A percentile compares a stretch with the other conserved stretches of the same genome.
Conservation (phyloP, 2,888 invertebrate genomes). For the Biston betularia region DNA sequence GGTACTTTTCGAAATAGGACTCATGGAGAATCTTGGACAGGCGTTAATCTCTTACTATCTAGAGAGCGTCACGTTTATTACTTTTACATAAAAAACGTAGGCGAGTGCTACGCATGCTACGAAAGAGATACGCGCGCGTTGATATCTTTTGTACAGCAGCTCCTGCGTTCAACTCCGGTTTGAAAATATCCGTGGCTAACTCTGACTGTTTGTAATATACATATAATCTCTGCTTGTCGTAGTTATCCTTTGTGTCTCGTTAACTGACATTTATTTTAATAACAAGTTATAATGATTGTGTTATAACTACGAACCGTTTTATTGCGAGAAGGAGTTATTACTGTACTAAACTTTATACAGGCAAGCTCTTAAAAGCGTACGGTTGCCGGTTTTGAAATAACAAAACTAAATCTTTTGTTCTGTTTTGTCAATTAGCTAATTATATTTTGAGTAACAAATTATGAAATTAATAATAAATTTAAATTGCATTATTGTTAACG, state of each 20-base stretch:
- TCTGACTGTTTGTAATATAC: constrained; percentile 35
- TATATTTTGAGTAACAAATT: constrained; percentile 23
- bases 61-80: not conserved
- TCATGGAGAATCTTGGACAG: not conserved
- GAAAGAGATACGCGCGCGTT: constrained; percentile 54
- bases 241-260: constrained; percentile 55
- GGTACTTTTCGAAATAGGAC: no score
- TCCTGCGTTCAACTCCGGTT: constrained; percentile 33
- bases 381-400: constrained; percentile 38
- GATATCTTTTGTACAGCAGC: constrained; percentile 60
- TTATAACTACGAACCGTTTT: constrained; percentile 52
- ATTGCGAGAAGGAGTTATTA: constrained; percentile 51
- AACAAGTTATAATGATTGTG: constrained; percentile 52
- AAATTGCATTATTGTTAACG: constrained; percentile 13
- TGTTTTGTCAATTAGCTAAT: constrained; percentile 10
- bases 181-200: not conserved
- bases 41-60: not conserved
- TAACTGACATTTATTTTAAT: constrained; percentile 62
- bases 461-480: constrained; percentile 5
- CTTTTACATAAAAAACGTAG: not conserved
- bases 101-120: constrained; percentile 30
- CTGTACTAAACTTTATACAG: constrained; percentile 49
- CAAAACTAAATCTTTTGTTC: constrained; percentile 19
- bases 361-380: constrained; percentile 41
- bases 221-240: constrained; percentile 36